phyloP scores from a whole-genome alignment of 2,888 invertebrate species.

The Drosophila buzzatii region DNA sequence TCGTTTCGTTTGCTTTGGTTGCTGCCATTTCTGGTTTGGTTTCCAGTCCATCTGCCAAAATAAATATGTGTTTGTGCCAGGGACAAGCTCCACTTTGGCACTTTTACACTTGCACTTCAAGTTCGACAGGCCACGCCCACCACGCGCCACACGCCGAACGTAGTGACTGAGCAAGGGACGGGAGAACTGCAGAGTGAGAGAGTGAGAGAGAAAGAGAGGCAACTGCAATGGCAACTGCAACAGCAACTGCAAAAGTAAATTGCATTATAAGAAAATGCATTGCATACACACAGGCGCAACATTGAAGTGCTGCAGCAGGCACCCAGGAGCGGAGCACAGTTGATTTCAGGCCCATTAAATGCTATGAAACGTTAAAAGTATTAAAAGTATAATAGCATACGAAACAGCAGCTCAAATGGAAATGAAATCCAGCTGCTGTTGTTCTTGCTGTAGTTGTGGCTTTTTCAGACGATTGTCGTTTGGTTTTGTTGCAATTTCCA shows the following conservation, averaged over 20 bases:
- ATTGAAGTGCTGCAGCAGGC: neutral
- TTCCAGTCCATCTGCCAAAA: conserved; percentile 82
- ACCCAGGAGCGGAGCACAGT: neutral
- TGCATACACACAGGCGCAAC: conserved; percentile 36
- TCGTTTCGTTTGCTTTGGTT: conserved; percentile 21
- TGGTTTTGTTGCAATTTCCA: conserved; percentile 22
- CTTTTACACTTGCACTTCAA: conserved; percentile 66
- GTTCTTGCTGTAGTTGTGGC: neutral
- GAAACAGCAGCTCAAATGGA: conserved; percentile 38
- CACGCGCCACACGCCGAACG: too few species aligned
- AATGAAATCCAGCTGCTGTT: conserved; percentile 33
- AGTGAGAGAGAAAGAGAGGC: too few species aligned
- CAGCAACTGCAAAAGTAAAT: conserved; percentile 57
- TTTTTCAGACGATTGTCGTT: conserved; percentile 19
- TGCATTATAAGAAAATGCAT: conserved; percentile 69
- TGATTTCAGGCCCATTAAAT: conserved; percentile 52
- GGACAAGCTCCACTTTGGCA: conserved; percentile 51
- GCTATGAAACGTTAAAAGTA: conserved; percentile 74
- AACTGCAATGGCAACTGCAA: neutral
- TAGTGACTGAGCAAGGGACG: too few species aligned
- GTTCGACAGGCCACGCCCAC: conserved; percentile 53
- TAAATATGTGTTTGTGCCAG: conserved; percentile 76
- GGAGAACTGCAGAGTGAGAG: too few species aligned
- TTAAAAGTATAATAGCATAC: conserved; percentile 54
- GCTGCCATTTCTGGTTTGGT: conserved; percentile 53